These are phyloP conservation scores for Chaetogeoica ovagalla DNA, from an alignment of 2,888 invertebrate genomes.

Conservation along the genomic window DNA sequence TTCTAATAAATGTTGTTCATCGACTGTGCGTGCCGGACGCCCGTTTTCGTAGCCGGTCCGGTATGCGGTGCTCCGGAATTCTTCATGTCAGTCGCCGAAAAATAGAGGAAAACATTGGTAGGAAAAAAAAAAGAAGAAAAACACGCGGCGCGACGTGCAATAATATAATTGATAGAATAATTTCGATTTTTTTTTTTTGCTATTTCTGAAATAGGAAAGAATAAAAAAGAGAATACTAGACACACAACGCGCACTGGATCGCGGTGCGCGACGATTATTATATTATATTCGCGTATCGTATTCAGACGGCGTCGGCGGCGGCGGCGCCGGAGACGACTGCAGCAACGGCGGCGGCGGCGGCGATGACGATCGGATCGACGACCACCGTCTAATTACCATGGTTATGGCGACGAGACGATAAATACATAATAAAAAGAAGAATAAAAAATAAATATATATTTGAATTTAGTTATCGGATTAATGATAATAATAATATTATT, in stretches of 20 bases:
- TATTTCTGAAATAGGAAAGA: no score
- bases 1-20: slow-evolving; percentile 26
- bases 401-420: not conserved
- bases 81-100: slow-evolving; percentile 26
- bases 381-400: not conserved
- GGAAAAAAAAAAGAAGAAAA: no score
- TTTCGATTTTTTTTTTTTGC: no score
- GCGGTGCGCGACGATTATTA: slow-evolving; percentile 17
- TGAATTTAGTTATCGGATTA: no score
- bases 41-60: not conserved
- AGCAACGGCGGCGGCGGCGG: not conserved
- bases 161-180: no score
- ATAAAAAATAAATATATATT: no score
- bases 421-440: no score
- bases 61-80: not conserved
- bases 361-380: no score
- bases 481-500: no score
- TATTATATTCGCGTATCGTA: not conserved
- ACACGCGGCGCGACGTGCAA: not conserved
- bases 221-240: not conserved
- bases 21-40: slow-evolving; percentile 19
- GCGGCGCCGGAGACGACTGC: not conserved
- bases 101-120: not conserved
- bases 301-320: not conserved
- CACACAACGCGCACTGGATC: not conserved